A percentile compares a stretch with the other conserved stretches of the same genome.
These are phyloP conservation scores for Pachycephus smyrnensis DNA, from an alignment of 2,888 invertebrate genomes.

Conservation along the genomic window DNA sequence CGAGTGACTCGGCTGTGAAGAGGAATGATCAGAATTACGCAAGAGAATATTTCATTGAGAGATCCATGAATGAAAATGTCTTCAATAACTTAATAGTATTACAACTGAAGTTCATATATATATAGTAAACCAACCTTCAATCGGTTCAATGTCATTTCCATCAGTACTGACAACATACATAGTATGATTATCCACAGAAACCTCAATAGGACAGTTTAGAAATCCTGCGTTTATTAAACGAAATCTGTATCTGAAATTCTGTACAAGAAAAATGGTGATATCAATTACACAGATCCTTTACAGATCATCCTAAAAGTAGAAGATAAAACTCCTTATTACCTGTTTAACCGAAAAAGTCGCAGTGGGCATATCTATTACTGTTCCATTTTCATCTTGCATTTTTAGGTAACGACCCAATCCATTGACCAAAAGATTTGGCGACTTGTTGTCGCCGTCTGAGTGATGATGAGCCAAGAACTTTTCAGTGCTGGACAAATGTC, in stretches of 20 bases:
- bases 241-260: constrained; percentile 83
- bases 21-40: constrained; percentile 6
- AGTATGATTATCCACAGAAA: constrained; percentile 86
- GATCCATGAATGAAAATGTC: not conserved
- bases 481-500: constrained; percentile 76
- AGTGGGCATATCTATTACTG: constrained; percentile 70
- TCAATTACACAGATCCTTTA: not conserved
- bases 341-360: constrained; percentile 77
- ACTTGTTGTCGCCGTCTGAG: constrained; percentile 84
- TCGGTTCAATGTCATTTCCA: constrained; percentile 81
- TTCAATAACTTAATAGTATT: not conserved
- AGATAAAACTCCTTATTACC: constrained; percentile 63
- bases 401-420: constrained; percentile 77
- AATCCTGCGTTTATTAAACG: constrained; percentile 88
- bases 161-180: constrained; percentile 83
- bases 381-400: constrained; percentile 62
- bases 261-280: constrained; percentile 40
- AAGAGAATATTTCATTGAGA: not conserved
- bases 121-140: constrained; percentile 72
- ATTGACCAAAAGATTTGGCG: constrained; percentile 84
- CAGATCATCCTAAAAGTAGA: not conserved
- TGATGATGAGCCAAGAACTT: constrained; percentile 90
- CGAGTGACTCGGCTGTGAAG: constrained; percentile 72
- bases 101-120: not conserved
- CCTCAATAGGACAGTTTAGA: constrained; percentile 86